These are phyloP conservation scores for Drosophila azteca DNA, from an alignment of 1,140 invertebrate species.

Conservation along the genomic window DNA sequence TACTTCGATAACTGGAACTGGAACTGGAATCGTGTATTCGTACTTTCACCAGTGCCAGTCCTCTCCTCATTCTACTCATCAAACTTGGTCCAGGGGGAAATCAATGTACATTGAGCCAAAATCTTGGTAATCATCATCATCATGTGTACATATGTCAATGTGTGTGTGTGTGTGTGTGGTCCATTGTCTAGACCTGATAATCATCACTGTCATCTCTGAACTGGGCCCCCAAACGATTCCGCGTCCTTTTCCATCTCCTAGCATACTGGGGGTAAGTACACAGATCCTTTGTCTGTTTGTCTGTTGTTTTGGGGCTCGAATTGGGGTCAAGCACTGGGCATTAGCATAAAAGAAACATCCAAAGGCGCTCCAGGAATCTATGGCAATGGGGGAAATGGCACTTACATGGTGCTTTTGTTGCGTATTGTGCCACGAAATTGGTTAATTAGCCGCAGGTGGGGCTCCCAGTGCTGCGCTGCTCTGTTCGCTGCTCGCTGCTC, in stretches of 20 bases:
- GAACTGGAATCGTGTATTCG: too few relatives aligned
- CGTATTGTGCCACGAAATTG: slow-evolving; percentile 30
- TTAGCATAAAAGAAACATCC: slow-evolving; percentile 55
- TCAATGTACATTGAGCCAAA: slow-evolving; percentile 4
- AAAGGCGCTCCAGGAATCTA: slow-evolving; percentile 22
- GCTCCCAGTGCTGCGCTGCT: slow-evolving; percentile 1
- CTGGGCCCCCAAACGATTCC: neutral
- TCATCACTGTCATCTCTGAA: slow-evolving; percentile 31
- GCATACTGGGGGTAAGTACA: too few relatives aligned
- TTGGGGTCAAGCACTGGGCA: slow-evolving; percentile 32
- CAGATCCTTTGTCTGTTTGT: slow-evolving; percentile 1
- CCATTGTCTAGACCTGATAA: slow-evolving; percentile 25
- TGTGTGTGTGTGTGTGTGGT: neutral
- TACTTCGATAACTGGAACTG: too few relatives aligned
- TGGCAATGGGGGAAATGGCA: slow-evolving; percentile 16
- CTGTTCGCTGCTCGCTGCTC: too few relatives aligned
- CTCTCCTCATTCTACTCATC: neutral
- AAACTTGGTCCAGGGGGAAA: slow-evolving; percentile 14
- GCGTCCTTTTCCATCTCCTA: too few relatives aligned
- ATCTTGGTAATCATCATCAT: neutral
- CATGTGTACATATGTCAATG: too few relatives aligned
- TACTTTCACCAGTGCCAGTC: too few relatives aligned
- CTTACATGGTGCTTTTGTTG: slow-evolving; percentile 30
- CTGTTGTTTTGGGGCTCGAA: neutral
- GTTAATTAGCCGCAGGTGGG: slow-evolving; percentile 54